Base-by-base conservation (phyloP, 2,797 vertebrate genomes). In the Mormyrops boulengeri region DNA sequence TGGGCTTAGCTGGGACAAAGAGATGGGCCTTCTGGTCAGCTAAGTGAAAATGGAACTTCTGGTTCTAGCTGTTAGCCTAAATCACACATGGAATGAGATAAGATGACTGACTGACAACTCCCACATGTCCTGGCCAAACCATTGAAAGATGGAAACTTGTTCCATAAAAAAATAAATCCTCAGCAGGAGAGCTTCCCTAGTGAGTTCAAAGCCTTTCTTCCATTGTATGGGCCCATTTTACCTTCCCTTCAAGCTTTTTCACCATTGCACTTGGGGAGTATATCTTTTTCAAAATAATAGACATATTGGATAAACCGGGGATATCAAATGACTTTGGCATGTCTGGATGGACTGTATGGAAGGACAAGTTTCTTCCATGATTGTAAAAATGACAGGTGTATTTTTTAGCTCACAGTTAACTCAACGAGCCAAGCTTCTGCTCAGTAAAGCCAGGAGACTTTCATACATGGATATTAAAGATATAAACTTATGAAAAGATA, bases 51-150 rank as follows among this genome's bases (percentile, higher is more conserved):
- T 80, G 73, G 73, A 80, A 80, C 34, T 80, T 44, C 34, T 41
- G 17, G 38, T 80, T 80, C 73, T 41, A 80, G 17, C 34, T 80
- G 34, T 80, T 80, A 80, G 73, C 34, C 17, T 44, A 80, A 80
- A 80, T 80, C 73, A 80, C 73, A 80, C 73, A 80, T 80, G 73
- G 73, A 80, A 80, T 80, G 73, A 80, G 38, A 80, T 80, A 80
- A 80, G 38, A 80, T 1, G 7, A 17, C 17, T 44, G 38, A 80
- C 73, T 80, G 73, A 80, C 73, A 80, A 17, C 38, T 41, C 73
- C 73, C 73, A 80, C 34, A 44, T 44, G 38, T 80, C 73, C 73
- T 80, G 73, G 73, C 34, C 34, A 44, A 80, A 80, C 34, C 73
- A n/a, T 41, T 41, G 38, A 44, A 44, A 41, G 73, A 80, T 80